These are phyloP conservation scores for Boleophthalmus pectinirostris DNA, from an alignment of 2,113 vertebrate species.

Conservation along the genomic window DNA sequence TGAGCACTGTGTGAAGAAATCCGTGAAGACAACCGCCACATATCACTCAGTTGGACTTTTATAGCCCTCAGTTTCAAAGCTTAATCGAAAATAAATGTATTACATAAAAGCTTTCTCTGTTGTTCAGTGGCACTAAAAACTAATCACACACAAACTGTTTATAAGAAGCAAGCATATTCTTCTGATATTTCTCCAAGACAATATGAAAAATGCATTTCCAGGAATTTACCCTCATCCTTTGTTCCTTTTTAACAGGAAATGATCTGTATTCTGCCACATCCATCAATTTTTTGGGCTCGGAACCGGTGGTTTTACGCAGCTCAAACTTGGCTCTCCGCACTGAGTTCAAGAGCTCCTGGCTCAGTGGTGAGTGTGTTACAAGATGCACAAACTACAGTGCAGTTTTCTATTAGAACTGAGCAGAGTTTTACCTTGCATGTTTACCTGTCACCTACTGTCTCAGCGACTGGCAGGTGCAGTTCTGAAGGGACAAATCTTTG, in stretches of 20 bases:
- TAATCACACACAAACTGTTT: background rate
- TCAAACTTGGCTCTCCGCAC: slow-evolving; percentile 72
- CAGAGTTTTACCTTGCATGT: too few relatives aligned
- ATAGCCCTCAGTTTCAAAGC: background rate
- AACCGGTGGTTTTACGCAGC: slow-evolving; percentile 76
- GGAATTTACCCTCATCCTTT: slow-evolving; percentile 40
- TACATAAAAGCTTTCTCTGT: background rate
- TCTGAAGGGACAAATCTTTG: background rate
- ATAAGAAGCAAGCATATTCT: slow-evolving; percentile 21
- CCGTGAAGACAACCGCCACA: slow-evolving; percentile 16
- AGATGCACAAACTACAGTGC: background rate
- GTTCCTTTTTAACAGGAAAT: slow-evolving; percentile 67
- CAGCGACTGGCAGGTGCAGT: background rate
- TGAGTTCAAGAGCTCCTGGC: slow-evolving; percentile 78
- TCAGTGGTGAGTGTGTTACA: slow-evolving; percentile 72
- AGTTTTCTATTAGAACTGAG: too few relatives aligned
- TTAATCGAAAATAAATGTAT: background rate
- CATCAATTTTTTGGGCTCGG: slow-evolving; percentile 83
- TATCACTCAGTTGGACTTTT: slow-evolving; percentile 17
- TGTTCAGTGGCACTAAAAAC: background rate
- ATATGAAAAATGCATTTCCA: slow-evolving; percentile 41
- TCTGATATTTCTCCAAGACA: slow-evolving; percentile 24
- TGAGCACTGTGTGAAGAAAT: slow-evolving; percentile 3
- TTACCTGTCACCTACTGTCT: background rate
- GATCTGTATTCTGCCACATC: slow-evolving; percentile 83